phyloP scores from a whole-genome alignment of 2,797 vertebrate species.

The Poliocrania exsul region DNA sequence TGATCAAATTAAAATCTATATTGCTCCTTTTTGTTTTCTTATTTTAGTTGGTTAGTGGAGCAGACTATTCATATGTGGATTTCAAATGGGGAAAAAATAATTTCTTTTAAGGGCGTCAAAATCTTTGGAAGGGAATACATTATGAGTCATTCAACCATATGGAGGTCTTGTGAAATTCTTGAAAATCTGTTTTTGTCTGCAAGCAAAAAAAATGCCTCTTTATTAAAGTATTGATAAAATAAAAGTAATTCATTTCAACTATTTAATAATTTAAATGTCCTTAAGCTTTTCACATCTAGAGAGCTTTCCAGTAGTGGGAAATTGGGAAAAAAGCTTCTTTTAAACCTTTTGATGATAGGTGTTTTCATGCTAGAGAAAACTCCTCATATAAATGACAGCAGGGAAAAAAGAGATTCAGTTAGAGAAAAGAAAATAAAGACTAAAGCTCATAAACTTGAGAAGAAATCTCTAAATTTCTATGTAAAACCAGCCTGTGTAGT shows the following conservation, averaged over 20 bases:
- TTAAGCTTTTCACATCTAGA: background rate
- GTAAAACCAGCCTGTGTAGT: background rate
- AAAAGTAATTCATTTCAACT: background rate
- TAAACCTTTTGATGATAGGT: background rate
- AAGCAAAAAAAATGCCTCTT: background rate
- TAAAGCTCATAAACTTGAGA: background rate
- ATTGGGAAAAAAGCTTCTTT: background rate
- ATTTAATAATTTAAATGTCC: background rate
- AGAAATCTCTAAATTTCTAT: background rate
- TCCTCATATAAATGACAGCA: background rate
- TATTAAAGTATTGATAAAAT: background rate
- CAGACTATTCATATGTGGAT: background rate
- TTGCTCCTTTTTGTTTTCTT: background rate
- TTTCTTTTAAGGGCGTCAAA: background rate
- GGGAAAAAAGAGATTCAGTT: background rate
- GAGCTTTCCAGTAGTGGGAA: background rate
- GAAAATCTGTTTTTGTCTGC: background rate
- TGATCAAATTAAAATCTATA: constrained; percentile 35
- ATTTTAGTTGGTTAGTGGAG: constrained; percentile 4
- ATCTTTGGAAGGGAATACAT: background rate
- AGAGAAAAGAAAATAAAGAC: background rate
- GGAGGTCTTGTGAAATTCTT: background rate
- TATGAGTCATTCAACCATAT: background rate
- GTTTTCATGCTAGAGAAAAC: background rate
- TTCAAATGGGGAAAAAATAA: background rate